phyloP scores from a whole-genome alignment of 1,140 invertebrate genomes.

The Formica exsecta region DNA sequence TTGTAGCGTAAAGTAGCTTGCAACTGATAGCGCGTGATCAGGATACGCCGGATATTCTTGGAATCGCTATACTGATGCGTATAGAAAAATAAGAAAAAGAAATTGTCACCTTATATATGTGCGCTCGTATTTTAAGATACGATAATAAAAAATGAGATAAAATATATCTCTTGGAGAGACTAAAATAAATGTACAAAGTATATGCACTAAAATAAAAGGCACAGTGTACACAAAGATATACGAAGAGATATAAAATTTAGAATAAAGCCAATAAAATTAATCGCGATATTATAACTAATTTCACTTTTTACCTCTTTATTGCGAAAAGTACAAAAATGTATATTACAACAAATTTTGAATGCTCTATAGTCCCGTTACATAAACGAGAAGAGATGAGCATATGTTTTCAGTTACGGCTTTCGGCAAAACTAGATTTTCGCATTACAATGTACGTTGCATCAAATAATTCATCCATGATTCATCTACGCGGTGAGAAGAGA shows the following conservation, averaged over 20 bases:
- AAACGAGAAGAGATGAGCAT: not conserved
- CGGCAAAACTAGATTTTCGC: not conserved
- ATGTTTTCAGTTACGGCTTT: not conserved
- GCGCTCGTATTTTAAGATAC: not conserved
- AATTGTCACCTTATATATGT: not conserved
- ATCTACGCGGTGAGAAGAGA: not conserved
- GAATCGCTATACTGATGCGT: not conserved
- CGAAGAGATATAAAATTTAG: not conserved
- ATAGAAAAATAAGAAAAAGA: not conserved
- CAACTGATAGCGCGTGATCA: constrained; percentile 8
- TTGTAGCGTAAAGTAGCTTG: not conserved
- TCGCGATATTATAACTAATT: not conserved
- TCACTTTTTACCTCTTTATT: not conserved
- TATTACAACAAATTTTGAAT: not conserved
- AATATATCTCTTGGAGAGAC: not conserved
- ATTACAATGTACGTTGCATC: constrained; percentile 7
- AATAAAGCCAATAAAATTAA: not conserved
- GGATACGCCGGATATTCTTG: not conserved
- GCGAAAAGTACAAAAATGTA: not conserved
- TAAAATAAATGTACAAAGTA: not conserved
- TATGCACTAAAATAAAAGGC: not conserved
- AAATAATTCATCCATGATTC: constrained; percentile 19
- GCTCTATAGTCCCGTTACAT: not conserved
- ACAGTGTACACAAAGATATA: not conserved
- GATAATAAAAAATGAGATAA: not conserved